These are phyloP conservation scores for Cheilosia impressa DNA, from an alignment of 2,888 invertebrate genomes.

Conservation along the genomic window DNA sequence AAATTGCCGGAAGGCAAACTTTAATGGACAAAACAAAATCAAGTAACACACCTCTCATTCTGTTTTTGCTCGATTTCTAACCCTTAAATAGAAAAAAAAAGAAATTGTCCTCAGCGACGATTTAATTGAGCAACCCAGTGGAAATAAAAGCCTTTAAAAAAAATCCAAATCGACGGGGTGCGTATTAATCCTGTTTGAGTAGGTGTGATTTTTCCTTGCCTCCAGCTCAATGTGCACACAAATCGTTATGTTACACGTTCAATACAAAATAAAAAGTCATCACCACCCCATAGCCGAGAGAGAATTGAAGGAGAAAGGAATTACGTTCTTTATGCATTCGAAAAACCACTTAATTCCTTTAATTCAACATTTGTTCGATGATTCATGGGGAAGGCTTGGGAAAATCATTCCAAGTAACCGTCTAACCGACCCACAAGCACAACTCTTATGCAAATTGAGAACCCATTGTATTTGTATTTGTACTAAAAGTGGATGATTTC, in stretches of 20 bases:
- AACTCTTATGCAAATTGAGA: slow-evolving; percentile 24
- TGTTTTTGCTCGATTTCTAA: slow-evolving; percentile 6
- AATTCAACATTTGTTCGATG: slow-evolving; percentile 69
- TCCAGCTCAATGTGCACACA: slow-evolving; percentile 12
- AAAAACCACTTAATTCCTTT: slow-evolving; percentile 73
- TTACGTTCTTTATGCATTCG: slow-evolving; percentile 70
- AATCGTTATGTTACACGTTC: slow-evolving; percentile 35
- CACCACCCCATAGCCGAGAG: slow-evolving; percentile 2
- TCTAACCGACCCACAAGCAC: slow-evolving; percentile 44
- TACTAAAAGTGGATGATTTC: slow-evolving; percentile 34
- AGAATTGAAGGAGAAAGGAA: slow-evolving; percentile 32
- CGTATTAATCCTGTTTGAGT: slow-evolving; percentile 71
- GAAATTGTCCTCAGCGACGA: slow-evolving; percentile 42
- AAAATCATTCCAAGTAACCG: slow-evolving; percentile 25
- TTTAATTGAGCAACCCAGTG: slow-evolving; percentile 70
- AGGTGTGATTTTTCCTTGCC: slow-evolving; percentile 71
- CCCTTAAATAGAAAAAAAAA: slow-evolving; percentile 24
- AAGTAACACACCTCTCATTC: slow-evolving; percentile 27
- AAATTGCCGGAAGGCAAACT: slow-evolving; percentile 52
- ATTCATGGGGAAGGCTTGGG: slow-evolving; percentile 67
- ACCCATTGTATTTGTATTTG: slow-evolving; percentile 29
- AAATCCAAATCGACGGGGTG: slow-evolving; percentile 51
- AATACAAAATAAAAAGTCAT: slow-evolving; percentile 20
- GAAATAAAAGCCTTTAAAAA: slow-evolving; percentile 39
- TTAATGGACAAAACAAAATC: slow-evolving; percentile 42